These are phyloP conservation scores for Ligdia adustata DNA, from an alignment of 2,888 invertebrate genomes.

Conservation along the genomic window DNA sequence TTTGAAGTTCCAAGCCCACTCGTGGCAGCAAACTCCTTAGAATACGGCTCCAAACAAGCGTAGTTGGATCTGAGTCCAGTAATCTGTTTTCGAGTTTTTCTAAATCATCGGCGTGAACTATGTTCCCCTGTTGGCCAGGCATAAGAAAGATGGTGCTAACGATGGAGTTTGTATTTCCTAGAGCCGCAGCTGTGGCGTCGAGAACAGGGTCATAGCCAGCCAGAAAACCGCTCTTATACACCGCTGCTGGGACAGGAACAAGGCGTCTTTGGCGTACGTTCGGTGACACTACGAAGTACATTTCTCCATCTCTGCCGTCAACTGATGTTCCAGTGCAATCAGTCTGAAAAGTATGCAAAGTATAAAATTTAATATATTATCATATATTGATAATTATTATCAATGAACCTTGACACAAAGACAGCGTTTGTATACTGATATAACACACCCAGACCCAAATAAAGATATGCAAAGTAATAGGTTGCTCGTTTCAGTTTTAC, in stretches of 20 bases:
- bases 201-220: slow-evolving; percentile 94
- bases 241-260: slow-evolving; percentile 92
- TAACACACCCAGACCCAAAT: no score
- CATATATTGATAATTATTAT: no score
- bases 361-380: no score
- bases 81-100: slow-evolving; percentile 89
- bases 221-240: slow-evolving; percentile 89
- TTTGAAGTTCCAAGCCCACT: slow-evolving; percentile 90
- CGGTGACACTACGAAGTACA: slow-evolving; percentile 93
- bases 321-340: slow-evolving; percentile 90
- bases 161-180: slow-evolving; percentile 88
- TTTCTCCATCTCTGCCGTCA: slow-evolving; percentile 91
- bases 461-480: no score
- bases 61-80: slow-evolving; percentile 86
- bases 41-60: slow-evolving; percentile 89
- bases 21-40: slow-evolving; percentile 90
- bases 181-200: slow-evolving; percentile 92
- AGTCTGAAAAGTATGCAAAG: slow-evolving; percentile 85
- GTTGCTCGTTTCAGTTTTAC: no score
- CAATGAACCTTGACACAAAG: no score
- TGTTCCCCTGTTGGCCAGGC: slow-evolving; percentile 93
- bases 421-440: no score
- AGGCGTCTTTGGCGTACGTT: slow-evolving; percentile 91
- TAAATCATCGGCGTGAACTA: slow-evolving; percentile 91
- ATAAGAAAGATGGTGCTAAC: slow-evolving; percentile 92